Percentiles rank a stretch among this genome's conserved stretches.
These are phyloP conservation scores for Athene cunicularia DNA, from an alignment of 2,113 vertebrate genomes.

Conservation along the genomic window DNA sequence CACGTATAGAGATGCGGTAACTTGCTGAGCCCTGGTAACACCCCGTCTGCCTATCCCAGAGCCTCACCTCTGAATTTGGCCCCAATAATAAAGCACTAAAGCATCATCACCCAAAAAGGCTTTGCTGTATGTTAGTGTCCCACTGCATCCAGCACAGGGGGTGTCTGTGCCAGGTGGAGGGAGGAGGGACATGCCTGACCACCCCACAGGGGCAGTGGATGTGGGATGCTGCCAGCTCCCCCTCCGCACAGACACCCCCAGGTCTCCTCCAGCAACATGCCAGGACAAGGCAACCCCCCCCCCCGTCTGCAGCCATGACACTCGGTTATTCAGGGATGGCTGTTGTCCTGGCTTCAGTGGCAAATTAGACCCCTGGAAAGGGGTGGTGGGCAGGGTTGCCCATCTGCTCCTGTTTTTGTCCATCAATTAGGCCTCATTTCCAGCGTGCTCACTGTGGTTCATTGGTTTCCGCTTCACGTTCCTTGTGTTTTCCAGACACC, in stretches of 20 bases:
- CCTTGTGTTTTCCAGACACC: background rate
- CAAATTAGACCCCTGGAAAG: constrained; percentile 51
- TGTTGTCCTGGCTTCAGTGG: background rate
- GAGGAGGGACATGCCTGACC: background rate
- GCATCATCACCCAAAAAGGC: rapidly evolving
- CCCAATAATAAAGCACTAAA: background rate
- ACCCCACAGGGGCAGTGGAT: rapidly evolving
- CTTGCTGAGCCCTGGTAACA: background rate
- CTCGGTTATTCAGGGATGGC: background rate
- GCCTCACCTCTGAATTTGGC: background rate
- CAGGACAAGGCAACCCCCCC: background rate
- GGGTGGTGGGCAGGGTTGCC: constrained; percentile 43
- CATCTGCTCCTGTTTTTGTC: constrained; percentile 63
- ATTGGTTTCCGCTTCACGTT: constrained; percentile 66
- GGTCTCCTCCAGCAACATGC: background rate
- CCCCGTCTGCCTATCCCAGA: background rate
- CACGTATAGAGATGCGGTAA: rapidly evolving
- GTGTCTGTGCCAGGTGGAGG: background rate
- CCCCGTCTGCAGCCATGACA: rapidly evolving
- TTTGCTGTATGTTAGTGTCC: background rate
- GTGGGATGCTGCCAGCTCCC: background rate
- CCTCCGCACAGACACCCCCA: rapidly evolving
- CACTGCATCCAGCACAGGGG: background rate
- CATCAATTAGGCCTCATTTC: constrained; percentile 54
- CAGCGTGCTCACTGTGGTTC: background rate